A percentile compares a stretch with the other conserved stretches of the same genome.
phyloP scores from a whole-genome alignment of 2,888 invertebrate genomes.

The Drymonia ruficornis region DNA sequence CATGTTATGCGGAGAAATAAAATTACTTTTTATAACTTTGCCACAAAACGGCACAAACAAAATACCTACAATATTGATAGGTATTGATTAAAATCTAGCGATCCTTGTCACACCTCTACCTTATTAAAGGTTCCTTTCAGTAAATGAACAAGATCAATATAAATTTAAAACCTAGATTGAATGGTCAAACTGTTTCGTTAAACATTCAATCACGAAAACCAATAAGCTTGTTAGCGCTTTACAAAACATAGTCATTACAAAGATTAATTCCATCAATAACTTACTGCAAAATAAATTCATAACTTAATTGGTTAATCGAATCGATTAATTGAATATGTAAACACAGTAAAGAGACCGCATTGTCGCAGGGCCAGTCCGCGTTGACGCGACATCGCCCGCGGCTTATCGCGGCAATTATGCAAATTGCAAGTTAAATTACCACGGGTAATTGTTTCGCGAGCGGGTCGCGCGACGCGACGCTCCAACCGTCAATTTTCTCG shows the following conservation, averaged over 20 bases:
- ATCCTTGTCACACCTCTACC: too few relatives aligned
- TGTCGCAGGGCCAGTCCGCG: constrained; percentile 4
- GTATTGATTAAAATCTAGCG: too few relatives aligned
- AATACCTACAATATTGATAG: too few relatives aligned
- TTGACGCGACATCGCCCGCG: constrained; percentile 6
- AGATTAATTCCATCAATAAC: background rate
- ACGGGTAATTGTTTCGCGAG: constrained; percentile 12
- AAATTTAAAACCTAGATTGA: too few relatives aligned
- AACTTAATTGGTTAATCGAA: background rate
- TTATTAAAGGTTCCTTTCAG: too few relatives aligned
- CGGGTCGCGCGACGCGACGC: constrained; percentile 37
- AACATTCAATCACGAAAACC: too few relatives aligned
- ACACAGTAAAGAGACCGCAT: background rate
- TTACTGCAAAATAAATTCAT: constrained; percentile 3
- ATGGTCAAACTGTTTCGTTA: too few relatives aligned
- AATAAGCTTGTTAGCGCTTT: background rate
- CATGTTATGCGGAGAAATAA: too few relatives aligned
- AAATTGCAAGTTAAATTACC: constrained; percentile 7
- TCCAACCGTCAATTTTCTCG: constrained; percentile 29
- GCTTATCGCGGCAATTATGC: constrained; percentile 7
- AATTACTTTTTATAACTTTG: too few relatives aligned
- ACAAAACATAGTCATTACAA: background rate
- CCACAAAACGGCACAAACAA: too few relatives aligned
- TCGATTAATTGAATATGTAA: constrained; percentile 4
- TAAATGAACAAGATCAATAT: too few relatives aligned